Percentiles rank a stretch among this genome's conserved stretches.
Evolutionary conservation across 2,888 invertebrate species (phyloP).

Genomic region (Drosophila mimica): DNA sequence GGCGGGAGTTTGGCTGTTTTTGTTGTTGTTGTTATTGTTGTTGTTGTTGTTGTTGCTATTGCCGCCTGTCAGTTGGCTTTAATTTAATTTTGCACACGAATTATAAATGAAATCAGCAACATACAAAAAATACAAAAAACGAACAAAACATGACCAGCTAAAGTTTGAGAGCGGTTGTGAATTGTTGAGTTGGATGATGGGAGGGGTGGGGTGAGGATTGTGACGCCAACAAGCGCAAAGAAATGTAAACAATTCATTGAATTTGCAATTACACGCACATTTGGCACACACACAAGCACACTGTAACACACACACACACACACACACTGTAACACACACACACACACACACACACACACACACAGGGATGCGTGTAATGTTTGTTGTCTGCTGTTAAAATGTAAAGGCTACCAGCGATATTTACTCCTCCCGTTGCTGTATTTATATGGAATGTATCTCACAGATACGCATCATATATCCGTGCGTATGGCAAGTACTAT

Average conservation of each 20-base stretch:
- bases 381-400: slow-evolving; percentile 63
- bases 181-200: background rate
- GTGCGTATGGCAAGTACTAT: slow-evolving; percentile 52
- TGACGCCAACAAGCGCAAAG: slow-evolving; percentile 78
- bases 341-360: slow-evolving; percentile 27
- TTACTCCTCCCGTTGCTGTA: slow-evolving; percentile 53
- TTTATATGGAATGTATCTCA: slow-evolving; percentile 72
- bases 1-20: slow-evolving; percentile 27
- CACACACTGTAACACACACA: too few species aligned
- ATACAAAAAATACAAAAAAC: slow-evolving; percentile 45
- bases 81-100: slow-evolving; percentile 79
- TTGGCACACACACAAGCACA: slow-evolving; percentile 61
- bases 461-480: slow-evolving; percentile 80
- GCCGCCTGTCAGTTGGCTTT: slow-evolving; percentile 75
- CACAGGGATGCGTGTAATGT: slow-evolving; percentile 74
- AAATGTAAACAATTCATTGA: slow-evolving; percentile 83
- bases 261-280: slow-evolving; percentile 83
- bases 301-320: slow-evolving; percentile 14
- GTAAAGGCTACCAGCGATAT: slow-evolving; percentile 38
- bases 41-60: slow-evolving; percentile 38
- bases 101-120: slow-evolving; percentile 77
- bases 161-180: slow-evolving; percentile 14
- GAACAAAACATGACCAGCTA: slow-evolving; percentile 60
- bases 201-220: slow-evolving; percentile 5
- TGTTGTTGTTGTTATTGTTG: slow-evolving; percentile 30